phyloP scores from a whole-genome alignment of 2,113 vertebrate genomes.

The Brachyhypopomus occidentalis region DNA sequence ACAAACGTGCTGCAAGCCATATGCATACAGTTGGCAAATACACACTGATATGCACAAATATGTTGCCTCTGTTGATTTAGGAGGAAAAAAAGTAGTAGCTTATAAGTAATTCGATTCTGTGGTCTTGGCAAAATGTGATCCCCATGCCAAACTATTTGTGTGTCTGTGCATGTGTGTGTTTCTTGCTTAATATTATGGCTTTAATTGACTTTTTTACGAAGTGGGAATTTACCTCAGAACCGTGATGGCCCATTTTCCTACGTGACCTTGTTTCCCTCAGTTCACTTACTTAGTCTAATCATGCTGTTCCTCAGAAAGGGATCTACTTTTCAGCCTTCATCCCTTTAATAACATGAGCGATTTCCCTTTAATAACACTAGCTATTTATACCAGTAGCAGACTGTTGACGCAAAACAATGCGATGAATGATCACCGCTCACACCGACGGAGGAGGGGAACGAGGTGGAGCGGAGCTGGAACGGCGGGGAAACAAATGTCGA shows the following conservation, averaged over 20 bases:
- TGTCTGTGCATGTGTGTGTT: not conserved
- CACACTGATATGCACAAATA: no score
- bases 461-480: not conserved
- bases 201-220: conserved; percentile 3
- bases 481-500: conserved; percentile 22
- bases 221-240: conserved; percentile 14
- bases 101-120: not conserved
- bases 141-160: not conserved
- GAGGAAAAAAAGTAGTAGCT: no score
- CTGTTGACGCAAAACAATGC: conserved; percentile 29
- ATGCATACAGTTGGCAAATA: not conserved
- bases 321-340: conserved; percentile 22
- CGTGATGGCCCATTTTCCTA: conserved; percentile 34
- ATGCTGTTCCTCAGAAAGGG: not conserved
- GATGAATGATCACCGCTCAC: conserved; percentile 9
- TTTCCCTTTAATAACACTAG: conserved; percentile 24
- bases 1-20: not conserved
- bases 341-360: conserved; percentile 15
- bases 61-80: no score
- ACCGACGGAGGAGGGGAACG: not conserved
- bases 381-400: conserved; percentile 39
- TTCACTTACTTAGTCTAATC: conserved; percentile 25
- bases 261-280: conserved; percentile 24
- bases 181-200: not conserved
- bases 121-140: not conserved